These are phyloP conservation scores for Aphelinus atriplicis DNA, from an alignment of 1,140 invertebrate species.

Conservation along the genomic window DNA sequence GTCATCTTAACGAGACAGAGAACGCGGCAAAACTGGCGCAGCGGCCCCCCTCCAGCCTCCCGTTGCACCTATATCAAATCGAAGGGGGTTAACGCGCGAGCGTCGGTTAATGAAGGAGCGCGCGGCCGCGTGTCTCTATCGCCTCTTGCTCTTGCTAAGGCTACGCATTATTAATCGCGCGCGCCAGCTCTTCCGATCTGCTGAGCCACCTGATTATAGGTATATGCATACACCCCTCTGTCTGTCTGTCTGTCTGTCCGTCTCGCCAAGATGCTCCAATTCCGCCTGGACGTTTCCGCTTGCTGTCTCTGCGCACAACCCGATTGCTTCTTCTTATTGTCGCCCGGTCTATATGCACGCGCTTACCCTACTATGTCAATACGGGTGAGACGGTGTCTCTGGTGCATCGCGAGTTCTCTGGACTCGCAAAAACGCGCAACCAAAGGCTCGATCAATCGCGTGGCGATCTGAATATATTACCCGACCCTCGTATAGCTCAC, in stretches of 20 bases:
- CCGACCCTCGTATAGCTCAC: no score
- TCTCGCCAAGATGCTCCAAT: not conserved
- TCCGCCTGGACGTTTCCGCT: not conserved
- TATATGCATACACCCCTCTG: not conserved
- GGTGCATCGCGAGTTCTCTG: no score
- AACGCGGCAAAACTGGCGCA: constrained; percentile 18
- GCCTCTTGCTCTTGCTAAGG: not conserved
- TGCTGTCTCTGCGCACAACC: not conserved
- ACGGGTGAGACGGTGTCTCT: no score
- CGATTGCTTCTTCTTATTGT: not conserved
- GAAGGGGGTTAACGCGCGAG: constrained; percentile 41
- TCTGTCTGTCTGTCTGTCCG: no score
- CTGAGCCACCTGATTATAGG: constrained; percentile 15
- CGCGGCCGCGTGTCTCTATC: constrained; percentile 10
- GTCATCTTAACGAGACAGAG: constrained; percentile 58
- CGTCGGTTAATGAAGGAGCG: constrained; percentile 53
- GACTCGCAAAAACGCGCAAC: no score
- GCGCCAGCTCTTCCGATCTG: not conserved
- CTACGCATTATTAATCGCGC: constrained; percentile 45
- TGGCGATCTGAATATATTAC: no score
- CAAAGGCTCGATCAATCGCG: no score
- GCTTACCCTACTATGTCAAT: no score
- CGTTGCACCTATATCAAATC: constrained; percentile 32
- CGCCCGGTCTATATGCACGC: not conserved
- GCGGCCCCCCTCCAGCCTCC: constrained; percentile 49